Percentiles rank a stretch among this genome's conserved stretches.
Conservation (phyloP, 92 coral and sea anemone species). For the Anthopleura xanthogrammica region DNA sequence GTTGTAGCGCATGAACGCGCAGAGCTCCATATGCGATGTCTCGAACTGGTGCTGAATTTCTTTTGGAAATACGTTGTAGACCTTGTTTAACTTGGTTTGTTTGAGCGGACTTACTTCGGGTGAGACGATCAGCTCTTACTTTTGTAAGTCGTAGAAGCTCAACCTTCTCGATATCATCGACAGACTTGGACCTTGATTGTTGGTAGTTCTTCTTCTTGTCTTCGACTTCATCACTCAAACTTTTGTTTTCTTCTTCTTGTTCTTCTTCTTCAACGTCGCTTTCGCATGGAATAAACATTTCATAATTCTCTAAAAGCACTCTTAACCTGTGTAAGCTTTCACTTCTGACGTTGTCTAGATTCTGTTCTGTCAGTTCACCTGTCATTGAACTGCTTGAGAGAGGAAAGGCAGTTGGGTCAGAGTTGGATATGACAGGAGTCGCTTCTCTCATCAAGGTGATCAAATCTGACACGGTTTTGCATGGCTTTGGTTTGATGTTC, state of each 20-base stretch:
- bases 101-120: not conserved
- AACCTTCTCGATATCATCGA: not conserved
- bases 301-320: slow-evolving; percentile 32
- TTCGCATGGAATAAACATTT: slow-evolving; percentile 29
- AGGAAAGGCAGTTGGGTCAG: not conserved
- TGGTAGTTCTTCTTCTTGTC: not conserved
- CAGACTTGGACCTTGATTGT: not conserved
- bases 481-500: not conserved
- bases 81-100: not conserved
- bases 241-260: not conserved
- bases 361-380: not conserved
- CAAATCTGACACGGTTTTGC: slow-evolving; percentile 35
- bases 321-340: slow-evolving; percentile 22
- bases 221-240: not conserved
- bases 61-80: not conserved
- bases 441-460: slow-evolving; percentile 11
- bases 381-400: not conserved
- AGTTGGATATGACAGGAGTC: not conserved
- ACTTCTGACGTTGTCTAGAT: not conserved
- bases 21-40: not conserved
- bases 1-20: not conserved
- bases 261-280: not conserved
- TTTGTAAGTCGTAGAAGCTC: not conserved
- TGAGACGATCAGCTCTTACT: not conserved
- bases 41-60: not conserved